Evolutionary conservation across 2,797 vertebrate species (phyloP).

Genomic region (Danio aesculapii): DNA sequence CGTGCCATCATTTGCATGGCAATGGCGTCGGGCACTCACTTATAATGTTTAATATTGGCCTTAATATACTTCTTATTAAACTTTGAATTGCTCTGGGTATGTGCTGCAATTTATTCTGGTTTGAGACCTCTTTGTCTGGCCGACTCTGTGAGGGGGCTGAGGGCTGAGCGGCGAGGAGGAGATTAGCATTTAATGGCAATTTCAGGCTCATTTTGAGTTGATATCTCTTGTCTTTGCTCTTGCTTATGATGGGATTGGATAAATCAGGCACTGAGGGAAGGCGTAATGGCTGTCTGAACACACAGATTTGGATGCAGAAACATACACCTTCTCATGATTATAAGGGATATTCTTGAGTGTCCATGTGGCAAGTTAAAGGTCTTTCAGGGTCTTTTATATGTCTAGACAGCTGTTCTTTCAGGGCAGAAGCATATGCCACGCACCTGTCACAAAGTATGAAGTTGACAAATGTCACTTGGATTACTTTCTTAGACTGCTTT

Average conservation of each 20-base stretch:
- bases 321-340: slow-evolving; percentile 19
- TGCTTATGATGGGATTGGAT: slow-evolving; percentile 57
- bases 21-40: slow-evolving; percentile 61
- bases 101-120: slow-evolving; percentile 68
- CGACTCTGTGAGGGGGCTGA: slow-evolving; percentile 50
- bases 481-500: slow-evolving; percentile 3
- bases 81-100: slow-evolving; percentile 67
- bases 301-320: slow-evolving; percentile 56
- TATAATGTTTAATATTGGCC: slow-evolving; percentile 66
- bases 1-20: slow-evolving; percentile 61
- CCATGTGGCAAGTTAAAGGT: slow-evolving; percentile 3
- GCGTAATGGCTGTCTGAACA: slow-evolving; percentile 50
- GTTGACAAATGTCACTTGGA: slow-evolving; percentile 30
- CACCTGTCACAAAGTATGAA: slow-evolving; percentile 3
- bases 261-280: slow-evolving; percentile 55
- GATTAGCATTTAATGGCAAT: slow-evolving; percentile 71
- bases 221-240: slow-evolving; percentile 63
- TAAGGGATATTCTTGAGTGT: neutral
- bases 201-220: slow-evolving; percentile 65
- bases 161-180: slow-evolving; percentile 47
- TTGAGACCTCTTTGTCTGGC: slow-evolving; percentile 51
- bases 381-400: neutral
- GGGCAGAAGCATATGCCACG: neutral
- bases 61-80: slow-evolving; percentile 76
- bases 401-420: slow-evolving; percentile 11